Evolutionary conservation across 2,797 vertebrate genomes (phyloP).

Genomic region (Limnodromus scolopaceus): DNA sequence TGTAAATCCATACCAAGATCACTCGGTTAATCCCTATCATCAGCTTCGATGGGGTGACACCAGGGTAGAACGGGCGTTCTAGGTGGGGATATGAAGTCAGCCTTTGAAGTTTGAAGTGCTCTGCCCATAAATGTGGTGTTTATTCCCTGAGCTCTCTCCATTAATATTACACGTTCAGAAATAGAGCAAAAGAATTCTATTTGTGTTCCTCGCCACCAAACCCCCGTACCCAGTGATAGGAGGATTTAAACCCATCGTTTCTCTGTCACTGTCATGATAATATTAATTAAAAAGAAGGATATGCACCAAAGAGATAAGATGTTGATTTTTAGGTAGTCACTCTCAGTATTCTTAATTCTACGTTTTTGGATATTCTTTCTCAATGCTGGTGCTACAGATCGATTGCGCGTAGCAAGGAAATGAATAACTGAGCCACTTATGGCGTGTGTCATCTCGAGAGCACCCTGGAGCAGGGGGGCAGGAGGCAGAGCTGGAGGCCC

Average conservation of each 20-base stretch:
- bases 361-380: not conserved
- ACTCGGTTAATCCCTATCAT: rapidly evolving
- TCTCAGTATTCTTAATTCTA: not conserved
- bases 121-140: not conserved
- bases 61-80: rapidly evolving
- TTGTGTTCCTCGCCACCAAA: not conserved
- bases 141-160: not conserved
- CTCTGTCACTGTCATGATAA: not conserved
- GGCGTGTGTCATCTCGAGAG: not conserved
- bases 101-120: rapidly evolving
- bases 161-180: not conserved
- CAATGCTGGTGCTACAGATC: not conserved
- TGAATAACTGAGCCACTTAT: not conserved
- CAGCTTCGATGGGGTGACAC: rapidly evolving
- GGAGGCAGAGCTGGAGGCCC: not conserved
- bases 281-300: too few relatives aligned
- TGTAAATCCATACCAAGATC: too few relatives aligned
- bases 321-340: not conserved
- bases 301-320: not conserved
- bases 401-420: not conserved
- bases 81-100: not conserved
- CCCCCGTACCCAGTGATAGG: not conserved
- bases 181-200: not conserved
- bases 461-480: not conserved
- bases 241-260: not conserved